Percentiles rank a stretch among this genome's conserved stretches.
phyloP scores from a whole-genome alignment of 2,797 vertebrate species.

The Melanotaenia boesemani region DNA sequence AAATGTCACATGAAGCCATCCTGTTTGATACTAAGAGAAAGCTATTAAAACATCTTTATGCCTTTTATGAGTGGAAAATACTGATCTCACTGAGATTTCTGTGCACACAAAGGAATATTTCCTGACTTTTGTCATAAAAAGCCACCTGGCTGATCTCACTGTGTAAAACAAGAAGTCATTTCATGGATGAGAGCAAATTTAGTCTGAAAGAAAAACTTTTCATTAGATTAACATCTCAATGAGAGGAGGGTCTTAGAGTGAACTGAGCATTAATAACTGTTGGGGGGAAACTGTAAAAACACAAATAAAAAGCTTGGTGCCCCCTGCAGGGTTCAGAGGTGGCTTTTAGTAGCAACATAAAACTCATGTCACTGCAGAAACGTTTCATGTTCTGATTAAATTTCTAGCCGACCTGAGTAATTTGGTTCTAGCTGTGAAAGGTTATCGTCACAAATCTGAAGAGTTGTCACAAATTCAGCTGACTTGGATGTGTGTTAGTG shows the following conservation, averaged over 20 bases:
- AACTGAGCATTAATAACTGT: conserved; percentile 20
- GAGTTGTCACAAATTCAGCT: not conserved
- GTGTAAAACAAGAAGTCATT: conserved; percentile 42
- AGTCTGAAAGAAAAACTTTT: conserved; percentile 27
- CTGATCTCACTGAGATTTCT: too few relatives aligned
- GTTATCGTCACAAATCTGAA: conserved; percentile 39
- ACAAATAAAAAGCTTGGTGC: conserved; percentile 18
- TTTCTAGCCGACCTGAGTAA: conserved; percentile 23
- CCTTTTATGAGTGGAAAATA: too few relatives aligned
- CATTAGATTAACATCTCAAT: conserved; percentile 44
- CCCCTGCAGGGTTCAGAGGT: conserved; percentile 25
- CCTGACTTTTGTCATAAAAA: conserved; percentile 29
- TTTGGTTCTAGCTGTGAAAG: conserved; percentile 46
- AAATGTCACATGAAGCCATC: too few relatives aligned
- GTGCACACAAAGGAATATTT: not conserved
- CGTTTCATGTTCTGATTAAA: conserved; percentile 37
- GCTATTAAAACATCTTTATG: too few relatives aligned
- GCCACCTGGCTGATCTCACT: conserved; percentile 21
- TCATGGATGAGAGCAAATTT: conserved; percentile 51
- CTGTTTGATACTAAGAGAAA: too few relatives aligned
- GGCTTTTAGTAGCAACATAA: conserved; percentile 35
- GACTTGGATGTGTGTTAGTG: not conserved
- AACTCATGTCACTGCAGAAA: conserved; percentile 29
- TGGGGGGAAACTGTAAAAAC: conserved; percentile 15
- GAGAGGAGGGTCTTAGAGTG: conserved; percentile 25